phyloP scores from a whole-genome alignment of 64 coral and sea anemone genomes.

The Astreopora myriophthalma region DNA sequence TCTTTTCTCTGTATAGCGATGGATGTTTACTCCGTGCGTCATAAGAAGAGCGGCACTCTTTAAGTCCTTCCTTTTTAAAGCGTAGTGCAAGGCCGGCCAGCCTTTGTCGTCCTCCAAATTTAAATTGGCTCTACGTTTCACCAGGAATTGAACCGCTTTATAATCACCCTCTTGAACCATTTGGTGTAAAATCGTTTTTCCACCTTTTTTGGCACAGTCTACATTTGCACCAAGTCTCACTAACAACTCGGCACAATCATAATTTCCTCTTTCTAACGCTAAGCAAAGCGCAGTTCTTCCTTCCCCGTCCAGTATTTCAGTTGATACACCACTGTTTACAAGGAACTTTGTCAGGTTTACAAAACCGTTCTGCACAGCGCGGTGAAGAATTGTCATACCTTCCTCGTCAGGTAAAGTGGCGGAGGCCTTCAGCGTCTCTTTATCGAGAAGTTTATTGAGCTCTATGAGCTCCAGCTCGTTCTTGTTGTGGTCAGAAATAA shows the following conservation, averaged over 20 bases:
- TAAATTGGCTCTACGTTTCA: slow-evolving; percentile 44
- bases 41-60: slow-evolving; percentile 66
- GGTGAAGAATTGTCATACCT: slow-evolving; percentile 45
- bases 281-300: slow-evolving; percentile 47
- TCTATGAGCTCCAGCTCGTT: slow-evolving; percentile 28
- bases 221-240: slow-evolving; percentile 33
- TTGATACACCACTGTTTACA: slow-evolving; percentile 54
- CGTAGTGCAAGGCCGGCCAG: slow-evolving; percentile 67
- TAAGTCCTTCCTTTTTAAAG: slow-evolving; percentile 37
- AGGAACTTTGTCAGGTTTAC: slow-evolving; percentile 30
- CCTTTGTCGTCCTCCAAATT: slow-evolving; percentile 53
- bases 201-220: slow-evolving; percentile 33
- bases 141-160: slow-evolving; percentile 42
- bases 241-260: slow-evolving; percentile 56
- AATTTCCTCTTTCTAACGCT: slow-evolving; percentile 59
- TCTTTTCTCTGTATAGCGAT: slow-evolving; percentile 57
- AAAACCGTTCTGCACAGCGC: slow-evolving; percentile 53
- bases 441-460: slow-evolving; percentile 39
- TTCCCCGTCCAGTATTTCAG: slow-evolving; percentile 37
- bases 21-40: slow-evolving; percentile 29
- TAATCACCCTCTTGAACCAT: slow-evolving; percentile 37
- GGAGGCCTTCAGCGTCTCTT: slow-evolving; percentile 8
- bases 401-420: slow-evolving; percentile 27
- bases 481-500: slow-evolving; percentile 10
- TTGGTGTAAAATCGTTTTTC: slow-evolving; percentile 52